Base-by-base conservation (phyloP, 2,113 vertebrate genomes). In the Aegotheles bennettii region DNA sequence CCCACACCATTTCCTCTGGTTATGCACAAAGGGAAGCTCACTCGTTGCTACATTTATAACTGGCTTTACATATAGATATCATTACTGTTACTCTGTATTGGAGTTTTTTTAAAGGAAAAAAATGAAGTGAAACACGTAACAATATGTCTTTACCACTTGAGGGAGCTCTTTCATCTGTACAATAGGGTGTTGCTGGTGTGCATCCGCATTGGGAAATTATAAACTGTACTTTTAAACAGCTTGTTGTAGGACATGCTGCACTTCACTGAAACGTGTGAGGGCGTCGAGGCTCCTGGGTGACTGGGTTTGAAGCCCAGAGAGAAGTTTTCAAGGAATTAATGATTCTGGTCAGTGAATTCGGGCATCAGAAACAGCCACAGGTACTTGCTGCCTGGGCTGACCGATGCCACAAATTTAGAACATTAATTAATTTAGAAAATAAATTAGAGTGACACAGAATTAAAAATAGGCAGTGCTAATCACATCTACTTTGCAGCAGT, bases 101-200 rank as follows among this genome's bases (percentile, higher is more conserved):
- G 51, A 17, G 31, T 33, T 50, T 51, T 54, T 38, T 64, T 29
- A n/a, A 12, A 69, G 24, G 13, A 20, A 47, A 81, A 81, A 61
- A 26, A n/a, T 9, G 40, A 2, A 56, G 31, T 23, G 26, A 85
- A 68, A 80, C 10, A 1, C 15, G 10, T 63, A 89, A 67, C n/a
- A 23, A 13, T 47, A 51, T 31, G 80, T 87, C 64, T 57, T 54
- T 43, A 94, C 87, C 93, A 63, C 90, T 16, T 56, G 95, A 84
- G 92, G 95, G 95, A 91, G 95, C 92, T 31, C 88, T 70, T 88
- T 63, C 59, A 82, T 87, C 82, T 56, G 29, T 1, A 60, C 42
- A 33, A 25, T 23, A 56, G 31, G 35, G 31, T 50, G 38, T 31
- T 83, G 38, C 38, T 54, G 3, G 9, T 60, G 61, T 5, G 15